These are phyloP conservation scores for Sus cebifrons DNA, from an alignment of 2,797 vertebrate genomes.

Conservation along the genomic window DNA sequence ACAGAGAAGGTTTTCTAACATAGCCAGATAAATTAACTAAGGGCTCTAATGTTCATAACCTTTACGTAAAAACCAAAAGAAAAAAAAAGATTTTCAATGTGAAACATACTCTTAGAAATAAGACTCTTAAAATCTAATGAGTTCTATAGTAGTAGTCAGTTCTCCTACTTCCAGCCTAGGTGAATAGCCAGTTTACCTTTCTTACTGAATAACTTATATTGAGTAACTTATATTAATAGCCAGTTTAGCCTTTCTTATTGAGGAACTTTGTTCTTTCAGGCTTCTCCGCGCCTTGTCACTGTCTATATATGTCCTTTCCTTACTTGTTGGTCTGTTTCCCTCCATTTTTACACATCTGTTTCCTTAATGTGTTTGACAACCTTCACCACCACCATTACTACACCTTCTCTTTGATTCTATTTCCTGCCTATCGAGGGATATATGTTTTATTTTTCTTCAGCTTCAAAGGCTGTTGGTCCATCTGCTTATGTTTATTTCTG, in stretches of 20 bases:
- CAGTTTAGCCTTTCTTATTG: background rate
- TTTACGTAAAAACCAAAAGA: constrained; percentile 43
- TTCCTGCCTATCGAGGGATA: background rate
- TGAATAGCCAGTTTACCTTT: background rate
- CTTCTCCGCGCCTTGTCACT: background rate
- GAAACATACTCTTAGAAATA: constrained; percentile 11
- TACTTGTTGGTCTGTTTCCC: background rate
- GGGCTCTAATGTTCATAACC: constrained; percentile 24
- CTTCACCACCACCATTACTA: background rate
- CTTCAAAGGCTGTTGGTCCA: constrained; percentile 11
- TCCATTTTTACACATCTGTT: background rate
- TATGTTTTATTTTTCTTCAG: constrained; percentile 67
- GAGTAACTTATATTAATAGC: background rate
- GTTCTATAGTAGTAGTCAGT: background rate
- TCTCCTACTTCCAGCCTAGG: constrained; percentile 7
- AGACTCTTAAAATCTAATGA: constrained; percentile 38
- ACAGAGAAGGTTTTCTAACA: constrained; percentile 54
- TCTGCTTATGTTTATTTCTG: constrained; percentile 43
- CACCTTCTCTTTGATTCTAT: constrained; percentile 24
- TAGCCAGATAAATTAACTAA: constrained; percentile 39
- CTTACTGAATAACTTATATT: too few species aligned
- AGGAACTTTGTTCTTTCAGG: constrained; percentile 33
- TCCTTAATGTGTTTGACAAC: constrained; percentile 12
- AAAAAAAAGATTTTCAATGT: background rate
- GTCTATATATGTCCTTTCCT: background rate